phyloP scores from a whole-genome alignment of 2,888 invertebrate genomes.

The Sphecodes monilicornis region DNA sequence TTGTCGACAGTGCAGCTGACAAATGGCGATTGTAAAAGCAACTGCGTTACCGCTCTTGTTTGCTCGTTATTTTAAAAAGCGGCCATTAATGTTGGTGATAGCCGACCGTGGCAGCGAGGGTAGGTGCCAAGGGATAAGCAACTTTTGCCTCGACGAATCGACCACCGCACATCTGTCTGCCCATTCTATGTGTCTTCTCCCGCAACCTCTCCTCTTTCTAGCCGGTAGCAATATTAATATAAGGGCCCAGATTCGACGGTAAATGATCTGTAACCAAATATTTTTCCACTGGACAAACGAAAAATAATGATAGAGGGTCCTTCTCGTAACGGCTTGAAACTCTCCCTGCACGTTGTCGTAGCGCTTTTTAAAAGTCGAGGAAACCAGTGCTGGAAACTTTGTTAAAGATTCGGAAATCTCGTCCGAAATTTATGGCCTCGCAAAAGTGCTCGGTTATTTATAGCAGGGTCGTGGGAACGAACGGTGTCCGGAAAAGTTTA shows the following conservation, averaged over 20 bases:
- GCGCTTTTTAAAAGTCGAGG: constrained; percentile 27
- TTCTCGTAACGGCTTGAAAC: not conserved
- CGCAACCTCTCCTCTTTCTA: constrained; percentile 56
- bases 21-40: constrained; percentile 47
- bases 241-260: constrained; percentile 59
- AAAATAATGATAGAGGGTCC: constrained; percentile 67
- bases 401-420: constrained; percentile 38
- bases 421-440: constrained; percentile 29
- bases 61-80: constrained; percentile 79
- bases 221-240: constrained; percentile 15
- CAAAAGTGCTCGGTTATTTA: constrained; percentile 28
- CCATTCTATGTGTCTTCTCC: constrained; percentile 72
- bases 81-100: constrained; percentile 71
- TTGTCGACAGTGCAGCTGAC: not conserved
- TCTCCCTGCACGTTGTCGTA: constrained; percentile 6
- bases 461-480: not conserved
- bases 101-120: constrained; percentile 42
- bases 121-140: constrained; percentile 66
- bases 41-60: constrained; percentile 73
- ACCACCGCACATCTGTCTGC: constrained; percentile 80
- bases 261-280: constrained; percentile 74
- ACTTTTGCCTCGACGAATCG: constrained; percentile 78
- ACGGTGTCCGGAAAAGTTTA: constrained; percentile 23
- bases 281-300: constrained; percentile 70
- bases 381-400: constrained; percentile 33